Conservation (phyloP, 1,140 invertebrate genomes). For the Carposina sasakii region DNA sequence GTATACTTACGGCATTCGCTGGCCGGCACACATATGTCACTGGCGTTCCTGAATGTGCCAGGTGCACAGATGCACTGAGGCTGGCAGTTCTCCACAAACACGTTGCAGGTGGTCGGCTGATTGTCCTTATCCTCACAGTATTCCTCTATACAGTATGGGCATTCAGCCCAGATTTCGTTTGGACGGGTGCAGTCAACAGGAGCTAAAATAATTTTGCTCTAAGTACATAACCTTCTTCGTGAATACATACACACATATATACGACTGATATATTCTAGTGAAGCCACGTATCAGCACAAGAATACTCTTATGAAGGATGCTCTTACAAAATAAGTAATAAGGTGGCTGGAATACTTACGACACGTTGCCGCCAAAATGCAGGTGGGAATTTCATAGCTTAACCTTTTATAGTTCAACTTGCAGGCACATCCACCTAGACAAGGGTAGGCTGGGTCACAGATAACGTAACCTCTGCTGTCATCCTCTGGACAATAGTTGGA, state of each 20-base stretch:
- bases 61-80: constrained; percentile 33
- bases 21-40: constrained; percentile 23
- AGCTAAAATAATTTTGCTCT: constrained; percentile 23
- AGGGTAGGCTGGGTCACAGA: constrained; percentile 17
- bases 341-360: constrained; percentile 23
- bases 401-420: constrained; percentile 15
- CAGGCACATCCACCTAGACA: constrained; percentile 24
- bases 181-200: constrained; percentile 34
- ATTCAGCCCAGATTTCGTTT: constrained; percentile 33
- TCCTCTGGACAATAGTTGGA: constrained; percentile 18
- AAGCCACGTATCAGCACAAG: too few species aligned
- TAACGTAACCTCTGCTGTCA: constrained; percentile 12
- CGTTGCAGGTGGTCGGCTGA: not conserved
- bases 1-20: not conserved
- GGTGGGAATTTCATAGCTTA: constrained; percentile 10
- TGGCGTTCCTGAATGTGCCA: constrained; percentile 26
- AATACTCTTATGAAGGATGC: too few species aligned
- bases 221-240: too few species aligned
- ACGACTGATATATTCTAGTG: too few species aligned
- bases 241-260: too few species aligned
- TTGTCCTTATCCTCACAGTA: constrained; percentile 21
- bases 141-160: constrained; percentile 30
- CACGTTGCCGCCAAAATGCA: constrained; percentile 25
- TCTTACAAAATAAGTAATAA: too few species aligned
- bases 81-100: constrained; percentile 2